These are phyloP conservation scores for Lepidurus apus DNA, from an alignment of 1,140 invertebrate genomes.

Conservation along the genomic window DNA sequence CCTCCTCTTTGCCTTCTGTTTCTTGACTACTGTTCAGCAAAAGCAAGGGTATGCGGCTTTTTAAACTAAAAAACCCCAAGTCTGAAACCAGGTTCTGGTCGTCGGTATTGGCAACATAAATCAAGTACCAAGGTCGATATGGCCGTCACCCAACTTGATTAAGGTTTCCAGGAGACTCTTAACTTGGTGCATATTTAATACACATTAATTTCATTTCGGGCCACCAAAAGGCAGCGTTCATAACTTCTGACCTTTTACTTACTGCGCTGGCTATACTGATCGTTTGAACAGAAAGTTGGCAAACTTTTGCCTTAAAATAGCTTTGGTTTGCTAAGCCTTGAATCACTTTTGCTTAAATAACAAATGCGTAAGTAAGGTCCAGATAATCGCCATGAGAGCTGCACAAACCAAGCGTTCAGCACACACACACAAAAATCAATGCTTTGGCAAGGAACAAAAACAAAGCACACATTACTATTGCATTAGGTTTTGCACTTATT, in stretches of 20 bases:
- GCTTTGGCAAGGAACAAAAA: conserved; percentile 13
- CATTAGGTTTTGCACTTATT: conserved; percentile 6
- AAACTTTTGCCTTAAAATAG: no score
- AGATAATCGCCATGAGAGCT: not conserved
- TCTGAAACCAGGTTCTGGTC: not conserved
- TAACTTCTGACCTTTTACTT: no score
- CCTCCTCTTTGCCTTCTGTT: not conserved
- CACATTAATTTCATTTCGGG: no score
- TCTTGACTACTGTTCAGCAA: not conserved
- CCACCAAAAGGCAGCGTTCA: no score
- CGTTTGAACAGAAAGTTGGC: no score
- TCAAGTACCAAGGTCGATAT: not conserved
- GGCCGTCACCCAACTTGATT: not conserved
- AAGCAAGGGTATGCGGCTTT: conserved; percentile 1
- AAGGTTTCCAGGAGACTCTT: not conserved
- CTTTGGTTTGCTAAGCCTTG: no score
- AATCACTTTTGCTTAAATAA: not conserved
- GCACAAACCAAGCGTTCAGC: conserved; percentile 14
- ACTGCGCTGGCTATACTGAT: no score
- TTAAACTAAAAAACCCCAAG: not conserved
- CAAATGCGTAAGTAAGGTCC: not conserved
- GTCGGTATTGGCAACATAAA: not conserved
- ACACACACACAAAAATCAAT: conserved; percentile 14
- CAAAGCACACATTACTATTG: conserved; percentile 3
- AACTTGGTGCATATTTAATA: no score